A percentile compares a stretch with the other conserved stretches of the same genome.
phyloP scores from a whole-genome alignment of 2,113 vertebrate species.

The Ceyx margarethae region DNA sequence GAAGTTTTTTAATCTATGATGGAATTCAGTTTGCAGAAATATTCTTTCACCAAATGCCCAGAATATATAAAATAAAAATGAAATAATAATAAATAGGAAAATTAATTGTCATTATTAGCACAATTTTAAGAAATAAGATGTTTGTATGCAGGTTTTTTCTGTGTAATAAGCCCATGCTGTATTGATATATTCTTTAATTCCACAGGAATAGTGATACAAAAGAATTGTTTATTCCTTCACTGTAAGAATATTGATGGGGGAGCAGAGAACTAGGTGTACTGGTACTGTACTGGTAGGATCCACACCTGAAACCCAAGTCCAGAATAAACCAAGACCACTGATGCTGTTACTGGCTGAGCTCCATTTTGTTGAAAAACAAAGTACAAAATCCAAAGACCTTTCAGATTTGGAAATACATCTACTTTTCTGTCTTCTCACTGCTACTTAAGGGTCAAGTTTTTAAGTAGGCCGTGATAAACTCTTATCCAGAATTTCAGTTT shows the following conservation, averaged over 20 bases:
- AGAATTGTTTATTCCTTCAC: neutral
- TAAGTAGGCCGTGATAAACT: neutral
- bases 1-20: conserved; percentile 8
- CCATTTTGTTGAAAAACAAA: neutral
- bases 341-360: neutral
- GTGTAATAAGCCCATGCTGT: neutral
- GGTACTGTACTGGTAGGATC: neutral
- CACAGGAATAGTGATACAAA: neutral
- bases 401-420: neutral
- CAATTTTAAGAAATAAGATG: neutral
- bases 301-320: neutral
- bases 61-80: neutral
- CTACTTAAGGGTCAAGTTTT: neutral
- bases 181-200: neutral
- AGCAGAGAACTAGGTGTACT: neutral
- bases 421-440: neutral
- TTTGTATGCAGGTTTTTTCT: neutral
- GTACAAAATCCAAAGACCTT: neutral
- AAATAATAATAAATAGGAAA: neutral
- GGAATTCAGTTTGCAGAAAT: neutral
- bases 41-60: neutral
- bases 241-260: neutral
- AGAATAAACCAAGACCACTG: neutral
- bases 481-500: neutral
- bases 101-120: neutral